Evolutionary conservation across 92 coral and sea anemone genomes (phyloP), one percentile per base, ranked within the genome.

Genomic region (Anthopleura xanthogrammica): DNA sequence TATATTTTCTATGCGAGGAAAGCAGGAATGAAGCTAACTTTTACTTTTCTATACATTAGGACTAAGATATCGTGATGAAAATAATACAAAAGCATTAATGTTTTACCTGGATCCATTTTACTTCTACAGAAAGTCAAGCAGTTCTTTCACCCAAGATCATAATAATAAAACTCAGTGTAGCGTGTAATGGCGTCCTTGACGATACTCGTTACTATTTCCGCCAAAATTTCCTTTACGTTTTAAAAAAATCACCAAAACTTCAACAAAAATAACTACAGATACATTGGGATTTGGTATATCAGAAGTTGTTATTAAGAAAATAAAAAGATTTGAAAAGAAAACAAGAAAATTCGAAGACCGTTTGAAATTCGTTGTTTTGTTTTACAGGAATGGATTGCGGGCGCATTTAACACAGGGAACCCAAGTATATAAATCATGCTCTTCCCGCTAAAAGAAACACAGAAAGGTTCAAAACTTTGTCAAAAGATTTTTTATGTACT

Each of bases 111-210:
- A 48, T 81, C 84, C 84, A 81, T 81, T 7, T 11, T 41, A 36
- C 7, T 68, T 5, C 14, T 10, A 19, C 16, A 68, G 74, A 62
- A 20, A 62, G 74, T 68, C 74, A 68, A 68, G 72, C 50, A 46
- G 39, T 19, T 54, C 42, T 62, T 48, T 40, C 29, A 62, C 14
- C 41, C 20, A 14, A 60, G 2, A 64, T 66, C 55, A 81, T 60
- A 12, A 68, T 9, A 22, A 50, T 81, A 22, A 9, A 71, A 50
- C 12, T 29, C 83, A 70, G 39, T 81, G 56, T 50, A 68, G 84
- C 41, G 84, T 41, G 71, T 36, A 68, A 68, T 68, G 84, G 77
- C 77, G 84, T 81, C 84, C 84, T 81, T 81, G 77, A 81, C 84
- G 84, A 81, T 81, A 29, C 74, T 29, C 43, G 74, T 68, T 68